These are phyloP conservation scores for Fregetta grallaria DNA, from an alignment of 2,113 vertebrate species.

Conservation along the genomic window DNA sequence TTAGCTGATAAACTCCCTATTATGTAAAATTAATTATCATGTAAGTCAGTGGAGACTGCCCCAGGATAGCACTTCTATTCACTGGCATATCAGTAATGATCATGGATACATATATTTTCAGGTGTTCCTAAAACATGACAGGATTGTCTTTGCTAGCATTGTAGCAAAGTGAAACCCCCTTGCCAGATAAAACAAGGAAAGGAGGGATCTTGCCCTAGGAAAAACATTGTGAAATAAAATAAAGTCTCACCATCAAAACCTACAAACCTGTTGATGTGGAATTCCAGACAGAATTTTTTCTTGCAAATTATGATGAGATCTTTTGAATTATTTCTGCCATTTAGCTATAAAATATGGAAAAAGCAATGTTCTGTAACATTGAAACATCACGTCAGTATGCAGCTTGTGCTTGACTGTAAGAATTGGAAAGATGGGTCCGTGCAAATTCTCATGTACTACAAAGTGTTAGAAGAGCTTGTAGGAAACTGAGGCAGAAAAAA, in stretches of 20 bases:
- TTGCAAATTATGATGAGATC: not conserved
- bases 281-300: not conserved
- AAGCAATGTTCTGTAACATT: not conserved
- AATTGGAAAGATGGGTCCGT: not conserved
- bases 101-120: not conserved
- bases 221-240: not conserved
- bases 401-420: not conserved
- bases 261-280: not conserved
- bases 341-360: not conserved
- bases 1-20: constrained; percentile 25
- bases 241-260: not conserved
- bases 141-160: not conserved
- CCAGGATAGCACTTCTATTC: not conserved
- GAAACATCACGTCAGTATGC: too few relatives aligned
- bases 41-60: not conserved
- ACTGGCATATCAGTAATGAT: not conserved
- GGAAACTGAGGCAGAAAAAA: not conserved
- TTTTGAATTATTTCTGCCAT: not conserved
- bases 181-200: not conserved
- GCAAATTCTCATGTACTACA: not conserved
- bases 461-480: not conserved
- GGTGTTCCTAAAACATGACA: not conserved
- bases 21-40: constrained; percentile 13
- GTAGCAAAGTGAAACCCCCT: not conserved
- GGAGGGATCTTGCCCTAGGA: not conserved